Evolutionary conservation across 1,140 invertebrate species (phyloP), one percentile per base, ranked within the genome.

Genomic region (Drosophila ficusphila): DNA sequence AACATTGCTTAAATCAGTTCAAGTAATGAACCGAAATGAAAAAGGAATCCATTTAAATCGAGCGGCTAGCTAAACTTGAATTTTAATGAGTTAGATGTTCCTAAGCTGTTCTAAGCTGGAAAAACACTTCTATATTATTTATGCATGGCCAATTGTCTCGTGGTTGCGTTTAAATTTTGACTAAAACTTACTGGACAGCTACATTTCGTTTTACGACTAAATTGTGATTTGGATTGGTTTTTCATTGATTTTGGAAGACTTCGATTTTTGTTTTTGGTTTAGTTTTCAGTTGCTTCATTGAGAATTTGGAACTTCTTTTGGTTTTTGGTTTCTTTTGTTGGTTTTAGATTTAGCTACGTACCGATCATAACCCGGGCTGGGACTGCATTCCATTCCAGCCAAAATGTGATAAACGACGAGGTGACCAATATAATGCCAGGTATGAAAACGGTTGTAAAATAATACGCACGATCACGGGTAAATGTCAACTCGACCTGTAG

Each of bases 341-440:
- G 23, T 29, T 56, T 46, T 23, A 6, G 34, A 36, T 31, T 70
- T 60, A 38, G 33, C 61, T 75, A 93, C 93, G 94, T 93, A 96
- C 96, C 96, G 94, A 97, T 97, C 96, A 97, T 97, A 78, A 98
- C 97, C 92, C 97, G 94, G 89, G 97, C 97, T 91, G 97, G 97
- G 76, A 98, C 97, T 67, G 97, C 97, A 93, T 98, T 98, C 96
- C 97, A 98, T 93, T 98, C 97, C 89, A 98, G 94, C 97, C 97
- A 98, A 94, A 91, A 91, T 58, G 95, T 96, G 89, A 97, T 97
- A 93, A 98, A 98, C 77, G 97, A 98, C 92, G 96, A 97, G 76
- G 97, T 98, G 79, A 98, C 97, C 92, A 98, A 94, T 93, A 98
- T 97, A 92, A 98, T 97, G 77, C 97, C 97, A 73, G 97, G 97